Evolutionary conservation across 2,888 invertebrate genomes (phyloP).

Genomic region (Dinocampus coccinellae): DNA sequence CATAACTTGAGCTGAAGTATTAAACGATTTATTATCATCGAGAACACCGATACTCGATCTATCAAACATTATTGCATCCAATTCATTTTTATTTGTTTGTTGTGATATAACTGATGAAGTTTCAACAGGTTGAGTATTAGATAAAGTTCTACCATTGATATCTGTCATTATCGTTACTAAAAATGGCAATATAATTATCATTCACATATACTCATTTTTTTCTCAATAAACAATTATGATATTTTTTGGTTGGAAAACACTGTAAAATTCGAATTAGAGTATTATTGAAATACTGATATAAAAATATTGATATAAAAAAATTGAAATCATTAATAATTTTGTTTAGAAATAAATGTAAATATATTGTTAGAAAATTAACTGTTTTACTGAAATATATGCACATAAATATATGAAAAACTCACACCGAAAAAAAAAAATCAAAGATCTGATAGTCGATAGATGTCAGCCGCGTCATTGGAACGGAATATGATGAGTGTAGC

Average conservation of each 20-base stretch:
- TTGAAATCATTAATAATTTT: too few relatives aligned
- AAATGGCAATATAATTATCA: background rate
- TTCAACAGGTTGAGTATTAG: conserved; percentile 17
- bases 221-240: background rate
- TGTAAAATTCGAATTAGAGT: too few relatives aligned
- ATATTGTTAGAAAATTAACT: too few relatives aligned
- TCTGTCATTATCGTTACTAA: conserved; percentile 27
- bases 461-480: background rate
- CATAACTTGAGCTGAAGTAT: background rate
- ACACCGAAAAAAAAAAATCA: too few relatives aligned
- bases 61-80: background rate
- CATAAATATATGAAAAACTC: too few relatives aligned
- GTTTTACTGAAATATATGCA: too few relatives aligned
- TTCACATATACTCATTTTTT: background rate
- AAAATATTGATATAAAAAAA: too few relatives aligned
- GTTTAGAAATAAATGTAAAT: too few relatives aligned
- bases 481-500: too few relatives aligned
- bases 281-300: background rate
- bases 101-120: background rate
- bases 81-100: background rate
- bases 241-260: too few relatives aligned
- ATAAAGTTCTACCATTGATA: conserved; percentile 26
- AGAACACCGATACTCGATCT: background rate
- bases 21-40: background rate
- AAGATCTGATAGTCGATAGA: background rate